These are phyloP conservation scores for Augochlora pura DNA, from an alignment of 1,140 invertebrate species.

Conservation along the genomic window DNA sequence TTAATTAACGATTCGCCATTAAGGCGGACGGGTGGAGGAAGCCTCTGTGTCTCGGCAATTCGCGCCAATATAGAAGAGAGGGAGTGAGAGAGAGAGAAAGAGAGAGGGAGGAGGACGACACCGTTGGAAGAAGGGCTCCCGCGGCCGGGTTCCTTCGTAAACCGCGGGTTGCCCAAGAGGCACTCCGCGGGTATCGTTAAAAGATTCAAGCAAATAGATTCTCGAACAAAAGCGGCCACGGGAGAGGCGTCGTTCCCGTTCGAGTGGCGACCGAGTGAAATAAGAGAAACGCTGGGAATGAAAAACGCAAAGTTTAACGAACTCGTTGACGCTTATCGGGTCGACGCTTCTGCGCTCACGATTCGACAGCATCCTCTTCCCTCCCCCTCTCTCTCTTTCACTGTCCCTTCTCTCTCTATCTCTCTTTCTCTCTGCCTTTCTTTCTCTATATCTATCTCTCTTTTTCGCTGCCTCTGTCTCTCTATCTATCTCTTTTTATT, in stretches of 20 bases:
- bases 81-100: background rate
- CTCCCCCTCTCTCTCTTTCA: no score
- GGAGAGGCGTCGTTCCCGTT: background rate
- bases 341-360: no score
- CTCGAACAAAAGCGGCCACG: background rate
- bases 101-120: background rate
- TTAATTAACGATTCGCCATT: slow-evolving; percentile 3
- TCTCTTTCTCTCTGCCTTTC: no score
- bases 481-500: no score
- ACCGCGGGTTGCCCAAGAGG: no score
- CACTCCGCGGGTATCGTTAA: background rate
- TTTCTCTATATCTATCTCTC: no score
- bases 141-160: background rate
- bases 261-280: slow-evolving; percentile 3
- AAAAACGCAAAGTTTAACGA: background rate
- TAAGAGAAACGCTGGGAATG: background rate
- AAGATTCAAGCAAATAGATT: slow-evolving; percentile 5
- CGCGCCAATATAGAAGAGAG: background rate
- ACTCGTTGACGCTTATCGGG: background rate
- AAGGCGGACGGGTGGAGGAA: background rate
- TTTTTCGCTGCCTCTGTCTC: no score
- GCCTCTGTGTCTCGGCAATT: background rate
- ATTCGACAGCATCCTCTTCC: no score
- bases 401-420: no score
- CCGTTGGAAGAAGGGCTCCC: no score